Base-by-base conservation (phyloP, 2,113 vertebrate species). In the Herpetotheres cachinnans region DNA sequence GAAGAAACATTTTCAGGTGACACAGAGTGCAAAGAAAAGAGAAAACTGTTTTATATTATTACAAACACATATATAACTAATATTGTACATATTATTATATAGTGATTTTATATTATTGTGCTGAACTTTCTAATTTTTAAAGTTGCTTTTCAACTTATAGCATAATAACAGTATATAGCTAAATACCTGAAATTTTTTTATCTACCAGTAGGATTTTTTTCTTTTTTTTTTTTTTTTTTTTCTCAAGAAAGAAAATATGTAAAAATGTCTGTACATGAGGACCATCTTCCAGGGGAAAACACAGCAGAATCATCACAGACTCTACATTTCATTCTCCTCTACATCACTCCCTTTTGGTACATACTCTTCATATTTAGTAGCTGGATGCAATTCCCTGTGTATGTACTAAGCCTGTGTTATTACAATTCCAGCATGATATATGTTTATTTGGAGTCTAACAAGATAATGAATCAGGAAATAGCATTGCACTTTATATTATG, bases 391-490 rank as follows among this genome's bases (percentile, higher is more conserved):
- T 96, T 87, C 95, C 16, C 49, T 46, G 54, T 76, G 1, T 42
- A 80, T 40, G 67, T 69, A 61, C 54, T 77, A 82, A 89, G 65
- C 36, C 90, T 54, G 40, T 62, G 81, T 93, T 95, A 95, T 80
- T 95, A 72, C 61, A 82, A 66, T 89, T 95, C 86, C 70, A 91
- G 78, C 27, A 61, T 46, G 9, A 97, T 95, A 32, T 82, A 92
- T 70, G 85, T 95, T 96, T 92, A 94, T 82, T 79, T 91, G 84
- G 58, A 76, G 32, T 38, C 77, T 94, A 91, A 96, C 78, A 96
- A 96, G 95, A 95, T 85, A 65, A 97, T 95, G 94, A 92, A 94
- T 95, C 97, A 95, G 84, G 59, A 95, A 91, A 94, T 93, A 91
- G 55, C 36, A 54, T 9, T 80, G 65, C 54, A 70, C 61, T 93